Evolutionary conservation across 2,113 vertebrate species (phyloP).

Genomic region (Seriola quinqueradiata): DNA sequence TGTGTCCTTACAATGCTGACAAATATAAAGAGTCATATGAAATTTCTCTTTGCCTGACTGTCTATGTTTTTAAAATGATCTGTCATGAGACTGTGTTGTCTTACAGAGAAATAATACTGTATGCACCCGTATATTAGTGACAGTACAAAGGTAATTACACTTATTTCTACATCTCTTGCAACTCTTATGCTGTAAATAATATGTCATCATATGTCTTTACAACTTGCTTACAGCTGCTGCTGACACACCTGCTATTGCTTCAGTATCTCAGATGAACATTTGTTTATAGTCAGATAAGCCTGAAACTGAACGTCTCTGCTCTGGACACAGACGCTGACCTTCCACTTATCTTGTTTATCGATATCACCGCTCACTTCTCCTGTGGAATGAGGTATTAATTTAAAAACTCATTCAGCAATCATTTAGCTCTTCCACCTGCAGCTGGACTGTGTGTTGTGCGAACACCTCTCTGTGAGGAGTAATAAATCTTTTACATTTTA

Average conservation of each 20-base stretch:
- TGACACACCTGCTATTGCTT: conserved; percentile 7
- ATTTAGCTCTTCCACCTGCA: conserved; percentile 18
- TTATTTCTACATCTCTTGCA: background rate
- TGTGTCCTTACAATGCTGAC: conserved; percentile 45
- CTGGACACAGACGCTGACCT: background rate
- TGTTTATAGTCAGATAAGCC: conserved; percentile 19
- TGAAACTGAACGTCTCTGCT: background rate
- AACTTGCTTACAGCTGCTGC: conserved; percentile 12
- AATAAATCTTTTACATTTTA: conserved; percentile 83
- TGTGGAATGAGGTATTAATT: background rate
- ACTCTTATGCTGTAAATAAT: background rate
- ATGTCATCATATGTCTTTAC: background rate
- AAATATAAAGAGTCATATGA: conserved; percentile 57
- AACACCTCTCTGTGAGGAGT: conserved; percentile 43
- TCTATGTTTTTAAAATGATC: conserved; percentile 3
- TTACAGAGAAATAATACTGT: background rate
- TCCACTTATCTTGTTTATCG: background rate
- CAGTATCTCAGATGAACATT: background rate
- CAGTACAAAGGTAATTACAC: background rate
- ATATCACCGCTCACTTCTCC: background rate
- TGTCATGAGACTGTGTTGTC: background rate
- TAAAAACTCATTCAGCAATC: conserved; percentile 1
- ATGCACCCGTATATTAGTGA: background rate
- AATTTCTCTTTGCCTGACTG: conserved; percentile 29
- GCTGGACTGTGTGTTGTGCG: conserved; percentile 17